Evolutionary conservation across 2,113 vertebrate genomes (phyloP).

Genomic region (Erythrocebus patas): DNA sequence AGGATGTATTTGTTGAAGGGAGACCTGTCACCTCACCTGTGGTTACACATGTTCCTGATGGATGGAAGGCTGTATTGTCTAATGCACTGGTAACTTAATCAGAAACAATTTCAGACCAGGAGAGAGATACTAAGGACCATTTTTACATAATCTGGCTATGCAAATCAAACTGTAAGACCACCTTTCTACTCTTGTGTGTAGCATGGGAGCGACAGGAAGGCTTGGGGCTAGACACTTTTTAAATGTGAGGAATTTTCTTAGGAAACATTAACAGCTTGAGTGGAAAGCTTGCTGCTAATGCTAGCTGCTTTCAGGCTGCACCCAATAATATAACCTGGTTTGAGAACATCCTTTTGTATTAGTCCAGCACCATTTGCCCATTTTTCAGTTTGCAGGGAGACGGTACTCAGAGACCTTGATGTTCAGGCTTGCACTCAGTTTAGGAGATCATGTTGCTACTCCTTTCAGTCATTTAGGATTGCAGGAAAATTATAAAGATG

Average conservation of each 20-base stretch:
- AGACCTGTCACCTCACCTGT: not conserved
- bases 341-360: not conserved
- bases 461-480: not conserved
- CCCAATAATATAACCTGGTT: too few relatives aligned
- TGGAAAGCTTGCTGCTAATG: not conserved
- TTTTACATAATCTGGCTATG: not conserved
- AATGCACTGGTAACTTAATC: not conserved
- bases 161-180: not conserved
- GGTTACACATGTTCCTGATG: accelerated
- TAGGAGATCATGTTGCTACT: not conserved
- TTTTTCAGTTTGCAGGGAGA: not conserved
- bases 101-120: not conserved
- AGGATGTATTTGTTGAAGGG: not conserved
- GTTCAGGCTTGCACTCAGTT: not conserved
- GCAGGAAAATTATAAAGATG: not conserved
- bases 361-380: accelerated
- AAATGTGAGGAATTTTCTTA: not conserved
- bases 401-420: accelerated
- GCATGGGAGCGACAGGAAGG: not conserved
- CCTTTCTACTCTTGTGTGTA: not conserved
- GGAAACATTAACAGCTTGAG: not conserved
- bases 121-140: not conserved
- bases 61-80: too few relatives aligned
- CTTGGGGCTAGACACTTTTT: not conserved
- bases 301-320: not conserved